Evolutionary conservation across 1,140 invertebrate species (phyloP).

Genomic region (Atta colombica): DNA sequence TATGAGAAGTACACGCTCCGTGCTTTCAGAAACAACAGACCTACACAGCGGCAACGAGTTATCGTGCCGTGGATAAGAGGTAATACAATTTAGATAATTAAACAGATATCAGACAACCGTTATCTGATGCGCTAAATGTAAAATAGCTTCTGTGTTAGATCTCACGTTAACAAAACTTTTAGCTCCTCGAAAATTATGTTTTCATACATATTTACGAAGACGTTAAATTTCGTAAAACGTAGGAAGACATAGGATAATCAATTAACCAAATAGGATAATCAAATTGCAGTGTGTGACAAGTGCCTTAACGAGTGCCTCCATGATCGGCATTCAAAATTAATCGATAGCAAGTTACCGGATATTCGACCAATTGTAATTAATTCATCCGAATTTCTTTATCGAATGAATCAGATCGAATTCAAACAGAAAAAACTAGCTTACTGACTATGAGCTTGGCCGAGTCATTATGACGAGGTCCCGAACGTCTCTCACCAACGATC

Average conservation of each 20-base stretch:
- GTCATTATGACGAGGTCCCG: conserved; percentile 70
- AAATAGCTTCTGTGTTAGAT: conserved; percentile 62
- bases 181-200: background rate
- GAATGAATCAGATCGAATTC: conserved; percentile 68
- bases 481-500: conserved; percentile 66
- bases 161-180: conserved; percentile 41
- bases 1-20: conserved; percentile 44
- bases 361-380: conserved; percentile 67
- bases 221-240: background rate
- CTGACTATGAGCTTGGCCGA: conserved; percentile 55
- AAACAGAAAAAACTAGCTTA: conserved; percentile 69
- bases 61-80: conserved; percentile 67
- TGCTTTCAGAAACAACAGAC: conserved; percentile 58
- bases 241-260: background rate
- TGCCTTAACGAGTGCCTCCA: conserved; percentile 34
- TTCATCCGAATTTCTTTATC: conserved; percentile 67
- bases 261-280: conserved; percentile 19
- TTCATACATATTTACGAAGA: background rate
- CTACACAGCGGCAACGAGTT: conserved; percentile 49
- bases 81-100: conserved; percentile 82
- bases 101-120: conserved; percentile 76
- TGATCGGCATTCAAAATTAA: conserved; percentile 65
- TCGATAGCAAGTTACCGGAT: conserved; percentile 63
- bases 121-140: conserved; percentile 70
- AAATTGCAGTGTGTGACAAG: conserved; percentile 23